Conservation (phyloP, 1,140 invertebrate species). For the Galleria mellonella region DNA sequence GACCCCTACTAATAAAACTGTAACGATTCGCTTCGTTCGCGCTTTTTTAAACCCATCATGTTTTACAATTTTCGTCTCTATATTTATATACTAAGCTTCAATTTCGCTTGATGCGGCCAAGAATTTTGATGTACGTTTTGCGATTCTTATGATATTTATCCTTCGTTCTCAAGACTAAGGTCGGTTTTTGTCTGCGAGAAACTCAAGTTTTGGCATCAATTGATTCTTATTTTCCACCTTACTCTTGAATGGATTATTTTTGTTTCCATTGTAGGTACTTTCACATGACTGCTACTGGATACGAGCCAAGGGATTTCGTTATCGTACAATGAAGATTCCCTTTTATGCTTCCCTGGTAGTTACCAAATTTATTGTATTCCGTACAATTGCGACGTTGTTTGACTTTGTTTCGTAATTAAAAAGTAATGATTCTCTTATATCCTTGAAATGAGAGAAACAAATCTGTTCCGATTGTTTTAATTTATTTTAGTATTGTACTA, state of each 20-base stretch:
- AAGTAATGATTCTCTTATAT: neutral
- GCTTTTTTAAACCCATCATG: slow-evolving; percentile 10
- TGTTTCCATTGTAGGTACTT: slow-evolving; percentile 42
- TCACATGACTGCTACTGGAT: slow-evolving; percentile 38
- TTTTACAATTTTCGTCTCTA: slow-evolving; percentile 7
- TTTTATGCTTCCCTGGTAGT: slow-evolving; percentile 2
- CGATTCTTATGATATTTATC: neutral
- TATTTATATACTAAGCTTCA: neutral
- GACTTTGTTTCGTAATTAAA: neutral
- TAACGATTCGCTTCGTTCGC: slow-evolving; percentile 18
- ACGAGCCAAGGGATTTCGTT: slow-evolving; percentile 42
- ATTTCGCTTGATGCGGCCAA: neutral
- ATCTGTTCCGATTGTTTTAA: no score
- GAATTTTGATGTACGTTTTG: neutral
- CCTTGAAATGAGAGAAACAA: no score
- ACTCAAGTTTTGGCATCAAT: slow-evolving; percentile 8
- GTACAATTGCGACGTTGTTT: neutral
- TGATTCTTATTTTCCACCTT: slow-evolving; percentile 37
- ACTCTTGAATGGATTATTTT: slow-evolving; percentile 60
- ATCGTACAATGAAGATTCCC: slow-evolving; percentile 22
- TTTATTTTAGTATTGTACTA: no score
- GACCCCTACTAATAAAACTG: slow-evolving; percentile 26
- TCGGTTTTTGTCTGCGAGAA: neutral
- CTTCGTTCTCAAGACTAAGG: neutral
- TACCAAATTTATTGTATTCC: slow-evolving; percentile 1